A percentile compares a stretch with the other conserved stretches of the same genome.
Conservation (phyloP, 1,140 invertebrate genomes). For the Micrasema longulum region DNA sequence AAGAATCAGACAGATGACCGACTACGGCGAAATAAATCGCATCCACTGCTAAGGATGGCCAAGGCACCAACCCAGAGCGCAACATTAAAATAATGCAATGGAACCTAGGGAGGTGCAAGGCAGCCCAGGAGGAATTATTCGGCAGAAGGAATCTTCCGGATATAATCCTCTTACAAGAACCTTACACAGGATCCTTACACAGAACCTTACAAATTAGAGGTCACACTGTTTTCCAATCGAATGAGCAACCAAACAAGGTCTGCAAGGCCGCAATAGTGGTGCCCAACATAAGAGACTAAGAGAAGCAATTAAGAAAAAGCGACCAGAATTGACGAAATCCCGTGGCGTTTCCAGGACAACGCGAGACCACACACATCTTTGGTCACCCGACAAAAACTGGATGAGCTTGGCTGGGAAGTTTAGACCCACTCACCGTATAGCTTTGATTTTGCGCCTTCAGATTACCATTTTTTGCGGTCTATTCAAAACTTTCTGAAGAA, state of each 20-base stretch:
- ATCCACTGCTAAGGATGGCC: no score
- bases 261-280: not conserved
- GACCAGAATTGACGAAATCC: no score
- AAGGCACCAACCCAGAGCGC: not conserved
- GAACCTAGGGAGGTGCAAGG: not conserved
- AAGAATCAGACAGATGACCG: not conserved
- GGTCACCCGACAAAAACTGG: no score
- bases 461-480: no score
- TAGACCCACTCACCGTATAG: no score
- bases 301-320: no score
- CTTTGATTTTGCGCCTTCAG: no score
- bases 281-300: not conserved
- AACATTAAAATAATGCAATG: not conserved
- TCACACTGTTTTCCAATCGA: not conserved
- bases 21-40: no score
- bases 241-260: not conserved
- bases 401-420: no score
- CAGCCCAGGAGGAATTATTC: not conserved
- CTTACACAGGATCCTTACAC: not conserved
- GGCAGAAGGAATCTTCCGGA: not conserved
- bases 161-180: not conserved
- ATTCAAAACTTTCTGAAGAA: no score
- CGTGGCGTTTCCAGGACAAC: no score
- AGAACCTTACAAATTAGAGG: not conserved
- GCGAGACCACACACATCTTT: no score